phyloP scores from a whole-genome alignment of 1,140 invertebrate genomes.

The Cryptotermes secundus region DNA sequence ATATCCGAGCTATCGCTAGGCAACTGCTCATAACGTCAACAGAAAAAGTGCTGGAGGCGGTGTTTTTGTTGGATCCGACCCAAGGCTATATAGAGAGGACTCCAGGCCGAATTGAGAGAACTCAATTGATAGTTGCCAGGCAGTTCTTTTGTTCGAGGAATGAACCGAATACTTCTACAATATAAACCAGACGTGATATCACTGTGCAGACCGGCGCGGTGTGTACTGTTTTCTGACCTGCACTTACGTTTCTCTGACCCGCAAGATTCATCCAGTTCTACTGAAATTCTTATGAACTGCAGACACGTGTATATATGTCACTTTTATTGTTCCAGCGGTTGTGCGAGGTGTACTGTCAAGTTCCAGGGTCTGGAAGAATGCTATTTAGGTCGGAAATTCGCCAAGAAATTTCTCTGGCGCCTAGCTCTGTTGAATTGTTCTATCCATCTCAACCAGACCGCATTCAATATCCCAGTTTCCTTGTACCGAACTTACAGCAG shows the following conservation, averaged over 20 bases:
- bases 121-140: too few relatives aligned
- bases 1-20: too few relatives aligned
- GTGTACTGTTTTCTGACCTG: too few relatives aligned
- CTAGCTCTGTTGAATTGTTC: background rate
- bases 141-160: too few relatives aligned
- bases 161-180: too few relatives aligned
- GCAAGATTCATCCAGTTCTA: background rate
- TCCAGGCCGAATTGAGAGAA: too few relatives aligned
- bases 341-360: background rate
- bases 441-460: background rate
- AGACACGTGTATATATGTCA: background rate
- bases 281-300: background rate
- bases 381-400: background rate
- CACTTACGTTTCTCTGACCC: background rate
- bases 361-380: background rate
- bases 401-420: conserved; percentile 5
- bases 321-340: background rate
- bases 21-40: too few relatives aligned
- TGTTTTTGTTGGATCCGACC: too few relatives aligned
- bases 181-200: too few relatives aligned
- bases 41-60: too few relatives aligned
- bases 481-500: background rate
- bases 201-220: too few relatives aligned
- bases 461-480: background rate
- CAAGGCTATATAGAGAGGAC: too few relatives aligned